Base-by-base conservation (phyloP, 2,888 invertebrate species). In the Oxycera nigricornis region DNA sequence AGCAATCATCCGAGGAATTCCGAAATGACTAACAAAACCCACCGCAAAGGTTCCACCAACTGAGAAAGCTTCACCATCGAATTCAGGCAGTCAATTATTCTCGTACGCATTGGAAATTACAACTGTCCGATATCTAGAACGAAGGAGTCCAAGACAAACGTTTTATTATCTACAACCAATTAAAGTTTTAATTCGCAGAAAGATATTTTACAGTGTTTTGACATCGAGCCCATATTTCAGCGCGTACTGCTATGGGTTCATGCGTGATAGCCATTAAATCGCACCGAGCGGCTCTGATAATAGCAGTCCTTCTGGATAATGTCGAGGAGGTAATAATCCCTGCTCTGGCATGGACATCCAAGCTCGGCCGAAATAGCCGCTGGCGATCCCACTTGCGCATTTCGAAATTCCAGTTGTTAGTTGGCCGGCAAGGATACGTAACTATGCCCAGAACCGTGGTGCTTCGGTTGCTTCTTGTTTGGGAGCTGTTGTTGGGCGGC, bases 221-320 rank as follows among this genome's bases (percentile, higher is more conserved):
- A 68, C 68, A 30, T 68, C 68, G 50, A 50, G 26, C 50, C 68
- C 50, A 52, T 68, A 68, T 68, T 68, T 68, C 26, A 68, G 30
- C 14, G 68, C 11, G 20, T 46, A 26, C 26, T 26, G 9, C 67
- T 14, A 46, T 68, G 68, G 52, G 9, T 52, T 50, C 68, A 68
- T 50, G 52, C 68, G 30, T 68, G 68, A 50, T 50, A 68, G 7
- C 68, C 68, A 68, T 68, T 68, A 50, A 68, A 68, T 50, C 28
- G 62, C 39, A 35, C 39, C 39, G 39, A 31, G 30, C 35, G 50
- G 50, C 46, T 68, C 20, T 14, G 52, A 68, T 68, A 68, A 68
- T 68, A 68, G 68, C 68, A 68, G 68, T 68, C 67, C 67, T 50
- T 50, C 52, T 46, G 52, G 20, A 68, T 50, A 50, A 68, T 68